Conservation (phyloP, 2,888 invertebrate species). For the Leptinotarsa haldemani region DNA sequence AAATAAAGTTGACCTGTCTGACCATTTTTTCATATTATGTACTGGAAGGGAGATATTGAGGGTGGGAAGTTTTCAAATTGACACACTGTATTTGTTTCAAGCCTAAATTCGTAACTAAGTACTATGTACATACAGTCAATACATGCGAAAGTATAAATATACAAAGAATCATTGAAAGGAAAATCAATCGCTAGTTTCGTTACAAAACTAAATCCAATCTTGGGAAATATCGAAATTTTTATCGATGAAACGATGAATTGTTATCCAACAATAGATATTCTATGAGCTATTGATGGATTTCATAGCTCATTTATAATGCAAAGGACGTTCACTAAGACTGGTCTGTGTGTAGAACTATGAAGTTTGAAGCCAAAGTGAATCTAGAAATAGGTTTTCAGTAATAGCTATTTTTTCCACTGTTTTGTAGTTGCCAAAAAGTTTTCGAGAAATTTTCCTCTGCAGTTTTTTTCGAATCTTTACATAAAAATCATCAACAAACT, state of each 20-base stretch:
- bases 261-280: conserved; percentile 5
- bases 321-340: neutral
- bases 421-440: too few relatives aligned
- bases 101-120: neutral
- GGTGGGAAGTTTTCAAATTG: too few relatives aligned
- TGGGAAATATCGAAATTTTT: neutral
- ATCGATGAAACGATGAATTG: neutral
- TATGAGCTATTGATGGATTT: conserved; percentile 1
- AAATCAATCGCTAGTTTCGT: conserved; percentile 5
- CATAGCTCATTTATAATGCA: neutral
- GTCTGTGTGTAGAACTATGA: neutral
- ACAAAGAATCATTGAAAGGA: neutral
- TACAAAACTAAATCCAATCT: neutral
- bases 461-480: too few relatives aligned
- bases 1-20: too few relatives aligned
- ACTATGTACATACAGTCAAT: conserved; percentile 8
- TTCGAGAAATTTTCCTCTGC: too few relatives aligned
- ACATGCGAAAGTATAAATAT: conserved; percentile 5
- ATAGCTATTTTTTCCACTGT: too few relatives aligned
- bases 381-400: too few relatives aligned
- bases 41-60: too few relatives aligned
- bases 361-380: neutral
- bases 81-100: neutral
- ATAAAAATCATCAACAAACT: too few relatives aligned
- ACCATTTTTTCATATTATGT: too few relatives aligned